A percentile compares a stretch with the other conserved stretches of the same genome.
Evolutionary conservation across 1,140 invertebrate genomes (phyloP).

Genomic region (Liolophura sinensis): DNA sequence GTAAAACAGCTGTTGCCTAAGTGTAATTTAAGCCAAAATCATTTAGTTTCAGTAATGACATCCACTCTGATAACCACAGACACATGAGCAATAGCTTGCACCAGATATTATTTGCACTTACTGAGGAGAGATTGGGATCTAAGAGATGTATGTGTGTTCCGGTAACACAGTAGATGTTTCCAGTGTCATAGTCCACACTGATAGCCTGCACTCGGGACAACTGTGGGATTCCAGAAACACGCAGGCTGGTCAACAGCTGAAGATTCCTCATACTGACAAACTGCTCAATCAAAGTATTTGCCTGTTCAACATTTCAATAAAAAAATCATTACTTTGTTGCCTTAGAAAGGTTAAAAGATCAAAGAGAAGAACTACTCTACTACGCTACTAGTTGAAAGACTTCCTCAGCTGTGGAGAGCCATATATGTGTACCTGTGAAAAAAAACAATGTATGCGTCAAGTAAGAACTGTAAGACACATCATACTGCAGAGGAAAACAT

Average conservation of each 20-base stretch:
- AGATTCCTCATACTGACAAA: slow-evolving; percentile 30
- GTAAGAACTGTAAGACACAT: no score
- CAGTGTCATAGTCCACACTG: slow-evolving; percentile 41
- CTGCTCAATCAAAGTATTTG: neutral
- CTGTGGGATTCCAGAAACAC: slow-evolving; percentile 14
- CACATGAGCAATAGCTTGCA: neutral
- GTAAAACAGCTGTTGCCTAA: no score
- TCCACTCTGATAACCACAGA: neutral
- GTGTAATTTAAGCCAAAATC: neutral
- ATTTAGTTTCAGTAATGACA: no score
- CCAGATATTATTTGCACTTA: slow-evolving; percentile 8
- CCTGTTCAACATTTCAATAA: no score
- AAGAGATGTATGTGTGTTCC: slow-evolving; percentile 20
- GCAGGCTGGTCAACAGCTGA: slow-evolving; percentile 15
- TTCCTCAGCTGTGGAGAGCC: no score
- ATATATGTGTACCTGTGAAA: no score
- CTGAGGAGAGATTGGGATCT: slow-evolving; percentile 26
- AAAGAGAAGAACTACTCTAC: no score
- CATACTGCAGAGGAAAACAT: no score
- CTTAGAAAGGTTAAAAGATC: no score
- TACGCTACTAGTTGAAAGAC: no score
- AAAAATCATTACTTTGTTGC: no score
- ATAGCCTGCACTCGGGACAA: slow-evolving; percentile 17
- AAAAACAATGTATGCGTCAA: no score
- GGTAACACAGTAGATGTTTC: slow-evolving; percentile 32